These are phyloP conservation scores for Araneus ventricosus DNA, from an alignment of 1,140 invertebrate species.

Conservation along the genomic window DNA sequence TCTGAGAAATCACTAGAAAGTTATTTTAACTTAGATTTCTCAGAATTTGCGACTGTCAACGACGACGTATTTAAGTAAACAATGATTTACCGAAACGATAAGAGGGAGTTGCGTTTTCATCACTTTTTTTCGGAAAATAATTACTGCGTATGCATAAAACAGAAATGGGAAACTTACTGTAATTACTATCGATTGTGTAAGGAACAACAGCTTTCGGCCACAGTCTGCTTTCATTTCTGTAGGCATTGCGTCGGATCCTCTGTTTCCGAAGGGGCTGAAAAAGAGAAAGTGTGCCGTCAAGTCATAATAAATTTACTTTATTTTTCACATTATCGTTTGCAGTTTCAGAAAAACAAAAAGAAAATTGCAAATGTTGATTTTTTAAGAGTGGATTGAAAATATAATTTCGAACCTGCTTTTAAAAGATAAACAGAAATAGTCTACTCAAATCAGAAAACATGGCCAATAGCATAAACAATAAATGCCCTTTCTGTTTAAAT, in stretches of 20 bases:
- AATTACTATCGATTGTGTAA: conserved; percentile 47
- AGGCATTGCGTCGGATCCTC: conserved; percentile 58
- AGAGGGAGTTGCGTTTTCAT: not conserved
- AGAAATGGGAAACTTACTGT: conserved; percentile 51
- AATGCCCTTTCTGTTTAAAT: too few species aligned
- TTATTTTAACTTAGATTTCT: too few species aligned
- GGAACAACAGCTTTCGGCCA: conserved; percentile 66
- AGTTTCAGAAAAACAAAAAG: not conserved
- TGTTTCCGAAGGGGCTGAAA: not conserved
- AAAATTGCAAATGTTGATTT: not conserved
- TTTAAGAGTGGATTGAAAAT: too few species aligned
- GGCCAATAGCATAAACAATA: too few species aligned
- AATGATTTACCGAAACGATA: not conserved
- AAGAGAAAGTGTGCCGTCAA: not conserved
- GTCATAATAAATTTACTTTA: not conserved
- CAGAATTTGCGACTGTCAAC: too few species aligned
- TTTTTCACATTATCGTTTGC: too few species aligned
- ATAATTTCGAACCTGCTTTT: too few species aligned
- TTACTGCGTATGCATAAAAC: not conserved
- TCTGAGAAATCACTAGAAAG: too few species aligned
- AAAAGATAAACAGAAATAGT: too few species aligned
- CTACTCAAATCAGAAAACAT: too few species aligned
- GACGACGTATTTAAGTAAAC: not conserved
- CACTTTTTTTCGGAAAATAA: not conserved
- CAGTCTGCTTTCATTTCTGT: conserved; percentile 61